phyloP scores from a whole-genome alignment of 1,140 invertebrate genomes.

The Hypsibius dujardini region DNA sequence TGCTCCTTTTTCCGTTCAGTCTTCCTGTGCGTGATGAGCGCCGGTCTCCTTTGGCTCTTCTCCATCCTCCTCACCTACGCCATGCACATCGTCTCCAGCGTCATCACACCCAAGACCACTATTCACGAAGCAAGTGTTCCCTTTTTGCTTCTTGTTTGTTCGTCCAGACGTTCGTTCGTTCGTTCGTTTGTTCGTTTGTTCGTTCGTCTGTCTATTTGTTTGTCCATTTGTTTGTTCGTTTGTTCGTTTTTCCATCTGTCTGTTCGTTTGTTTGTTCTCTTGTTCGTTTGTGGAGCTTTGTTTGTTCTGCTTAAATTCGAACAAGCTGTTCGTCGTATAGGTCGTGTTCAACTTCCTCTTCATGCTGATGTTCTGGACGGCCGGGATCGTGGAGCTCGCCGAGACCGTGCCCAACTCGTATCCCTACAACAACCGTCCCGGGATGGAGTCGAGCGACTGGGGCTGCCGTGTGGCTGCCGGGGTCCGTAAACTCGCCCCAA shows the following conservation, averaged over 20 bases:
- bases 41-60: neutral
- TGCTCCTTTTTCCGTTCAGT: neutral
- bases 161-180: too few relatives aligned
- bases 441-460: neutral
- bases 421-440: neutral
- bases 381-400: conserved; percentile 16
- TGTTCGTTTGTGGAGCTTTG: too few relatives aligned
- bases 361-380: conserved; percentile 16
- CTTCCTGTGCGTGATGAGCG: neutral
- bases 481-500: neutral
- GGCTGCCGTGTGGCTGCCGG: conserved; percentile 14
- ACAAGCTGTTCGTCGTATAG: neutral
- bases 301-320: too few relatives aligned
- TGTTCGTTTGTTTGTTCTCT: too few relatives aligned
- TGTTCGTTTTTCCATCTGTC: too few relatives aligned
- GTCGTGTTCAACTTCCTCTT: conserved; percentile 16
- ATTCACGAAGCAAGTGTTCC: neutral
- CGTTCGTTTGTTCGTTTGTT: too few relatives aligned
- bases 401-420: conserved; percentile 9
- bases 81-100: conserved; percentile 6
- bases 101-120: conserved; percentile 11
- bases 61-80: conserved; percentile 13
- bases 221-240: too few relatives aligned
- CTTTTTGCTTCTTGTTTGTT: too few relatives aligned
- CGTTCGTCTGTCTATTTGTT: too few relatives aligned